Base-by-base conservation (phyloP, 2,888 invertebrate genomes). In the Automeris io region DNA sequence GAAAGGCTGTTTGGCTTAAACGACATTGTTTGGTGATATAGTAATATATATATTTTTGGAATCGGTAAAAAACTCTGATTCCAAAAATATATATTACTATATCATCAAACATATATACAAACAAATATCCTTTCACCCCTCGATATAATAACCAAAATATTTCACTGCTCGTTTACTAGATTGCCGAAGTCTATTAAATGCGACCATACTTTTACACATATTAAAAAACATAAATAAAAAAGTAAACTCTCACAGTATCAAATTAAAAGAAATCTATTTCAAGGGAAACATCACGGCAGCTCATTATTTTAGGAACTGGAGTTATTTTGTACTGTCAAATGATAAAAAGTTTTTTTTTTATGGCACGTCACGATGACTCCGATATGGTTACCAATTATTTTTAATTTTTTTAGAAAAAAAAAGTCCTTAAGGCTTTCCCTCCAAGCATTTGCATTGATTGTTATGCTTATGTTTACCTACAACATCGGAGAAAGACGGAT, bases 381-480 rank as follows among this genome's bases (percentile, higher is more conserved):
- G 48, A 49, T 47, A 47, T 37, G 47, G 46, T 53, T 43, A 51
- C 54, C 49, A 52, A 49, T 46, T 49, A 39, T 29, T 35, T 42
- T 26, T 13, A 18, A 11, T 19, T 40, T 45, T 35, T 25, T 31
- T 33, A 25, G 5, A 23, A 18, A 35, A 38, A 41, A 25, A 38
- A 11, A 34, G 8, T 12, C 22, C 11, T 38, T 38, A 39, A 18
- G 34, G 26, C 22, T 39, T 34, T 9, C 31, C 33, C 31, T 82
- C 76, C 5, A 72, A 48, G 39, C 87, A 87, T 38, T 87, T 81
- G 66, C 87, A 87, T 5, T 71, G 57, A 0, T 69, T 65, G 5
- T 67, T 68, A 38, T 85, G 86, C 1, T 58, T 59, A 36, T 86
- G 85, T 12, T 61, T 57, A 0, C 74, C 73, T 0, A 77, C 64